These are phyloP conservation scores for Napeogenes inachia DNA, from an alignment of 2,888 invertebrate species.

Conservation along the genomic window DNA sequence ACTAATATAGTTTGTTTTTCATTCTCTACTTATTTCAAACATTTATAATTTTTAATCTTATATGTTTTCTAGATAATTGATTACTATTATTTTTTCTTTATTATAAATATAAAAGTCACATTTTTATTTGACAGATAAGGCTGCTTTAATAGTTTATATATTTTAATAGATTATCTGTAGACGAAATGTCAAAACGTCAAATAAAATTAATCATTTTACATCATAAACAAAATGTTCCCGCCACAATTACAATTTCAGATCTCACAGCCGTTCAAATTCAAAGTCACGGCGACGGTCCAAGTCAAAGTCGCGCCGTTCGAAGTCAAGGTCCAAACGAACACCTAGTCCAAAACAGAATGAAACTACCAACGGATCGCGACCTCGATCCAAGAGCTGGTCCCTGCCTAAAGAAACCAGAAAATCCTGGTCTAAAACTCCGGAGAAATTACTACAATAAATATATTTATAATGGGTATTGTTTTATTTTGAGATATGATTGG, in stretches of 20 bases:
- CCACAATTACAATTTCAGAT: constrained; percentile 39
- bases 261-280: constrained; percentile 55
- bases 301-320: constrained; percentile 41
- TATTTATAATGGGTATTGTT: constrained; percentile 23
- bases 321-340: constrained; percentile 40
- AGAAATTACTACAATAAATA: constrained; percentile 35
- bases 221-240: background rate
- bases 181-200: too few relatives aligned
- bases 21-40: too few relatives aligned
- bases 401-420: constrained; percentile 70
- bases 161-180: too few relatives aligned
- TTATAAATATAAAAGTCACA: too few relatives aligned
- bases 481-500: constrained; percentile 10
- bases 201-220: too few relatives aligned
- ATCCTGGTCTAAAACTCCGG: constrained; percentile 77
- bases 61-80: too few relatives aligned
- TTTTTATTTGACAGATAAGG: too few relatives aligned
- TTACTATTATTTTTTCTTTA: too few relatives aligned
- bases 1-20: too few relatives aligned
- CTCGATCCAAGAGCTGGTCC: constrained; percentile 80
- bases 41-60: too few relatives aligned
- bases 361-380: constrained; percentile 31
- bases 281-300: constrained; percentile 47
- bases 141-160: too few relatives aligned
- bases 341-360: constrained; percentile 15